A percentile compares a stretch with the other conserved stretches of the same genome.
Conservation (phyloP, 2,888 invertebrate genomes). For the Morpho achilles region DNA sequence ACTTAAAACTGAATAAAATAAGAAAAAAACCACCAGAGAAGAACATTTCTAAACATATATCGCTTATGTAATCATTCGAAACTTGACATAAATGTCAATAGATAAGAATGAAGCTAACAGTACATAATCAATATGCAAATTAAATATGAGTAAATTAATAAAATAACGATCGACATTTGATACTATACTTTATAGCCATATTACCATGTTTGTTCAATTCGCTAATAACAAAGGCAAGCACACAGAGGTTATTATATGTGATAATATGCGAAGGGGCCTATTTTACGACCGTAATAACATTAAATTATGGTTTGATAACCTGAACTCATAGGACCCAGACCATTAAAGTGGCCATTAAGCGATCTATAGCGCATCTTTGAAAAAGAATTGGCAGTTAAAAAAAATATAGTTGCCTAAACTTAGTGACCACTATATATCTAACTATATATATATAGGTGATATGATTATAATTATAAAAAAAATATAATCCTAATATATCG, state of each 20-base stretch:
- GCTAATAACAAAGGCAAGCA: constrained; percentile 20
- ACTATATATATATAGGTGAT: too few species aligned
- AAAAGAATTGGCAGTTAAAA: constrained; percentile 14
- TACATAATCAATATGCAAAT: not conserved
- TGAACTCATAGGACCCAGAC: constrained; percentile 22
- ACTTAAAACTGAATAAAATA: too few species aligned
- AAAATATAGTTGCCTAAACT: not conserved
- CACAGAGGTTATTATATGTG: constrained; percentile 34
- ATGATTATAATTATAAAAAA: too few species aligned
- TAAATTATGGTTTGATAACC: constrained; percentile 29
- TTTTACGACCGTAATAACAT: constrained; percentile 26
- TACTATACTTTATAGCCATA: constrained; percentile 9
- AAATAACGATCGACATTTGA: constrained; percentile 2
- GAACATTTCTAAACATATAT: too few species aligned
- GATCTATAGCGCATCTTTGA: constrained; percentile 12
- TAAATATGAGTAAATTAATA: not conserved
- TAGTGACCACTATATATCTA: not conserved
- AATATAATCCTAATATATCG: too few species aligned
- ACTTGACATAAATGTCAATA: too few species aligned
- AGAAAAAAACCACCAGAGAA: too few species aligned
- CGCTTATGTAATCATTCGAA: too few species aligned
- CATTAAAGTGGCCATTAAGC: constrained; percentile 23
- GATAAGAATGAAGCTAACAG: too few species aligned
- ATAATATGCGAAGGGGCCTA: constrained; percentile 32
- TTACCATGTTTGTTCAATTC: constrained; percentile 14